Evolutionary conservation across 2,113 vertebrate genomes (phyloP).

Genomic region (Lepus europaeus): DNA sequence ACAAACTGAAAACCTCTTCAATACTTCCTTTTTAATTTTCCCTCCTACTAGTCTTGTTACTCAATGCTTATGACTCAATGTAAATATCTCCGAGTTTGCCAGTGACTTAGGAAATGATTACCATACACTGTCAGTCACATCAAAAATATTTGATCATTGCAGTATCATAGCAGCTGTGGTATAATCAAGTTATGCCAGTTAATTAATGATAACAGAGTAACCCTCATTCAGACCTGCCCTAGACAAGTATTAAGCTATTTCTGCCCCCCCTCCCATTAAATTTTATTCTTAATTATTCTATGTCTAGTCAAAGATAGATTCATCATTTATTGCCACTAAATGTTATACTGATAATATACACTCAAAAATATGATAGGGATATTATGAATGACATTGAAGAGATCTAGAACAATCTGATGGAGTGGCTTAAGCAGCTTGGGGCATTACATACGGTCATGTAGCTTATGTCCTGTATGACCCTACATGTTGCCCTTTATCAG

Average conservation of each 20-base stretch:
- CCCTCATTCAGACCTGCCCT: not conserved
- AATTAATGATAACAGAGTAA: not conserved
- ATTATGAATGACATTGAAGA: slow-evolving; percentile 34
- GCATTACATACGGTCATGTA: not conserved
- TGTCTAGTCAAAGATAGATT: slow-evolving; percentile 24
- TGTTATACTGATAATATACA: not conserved
- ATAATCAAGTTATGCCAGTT: slow-evolving; percentile 39
- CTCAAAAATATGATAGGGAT: not conserved
- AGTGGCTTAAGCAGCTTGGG: not conserved
- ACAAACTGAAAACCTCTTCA: not conserved
- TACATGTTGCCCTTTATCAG: not conserved
- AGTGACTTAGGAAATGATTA: not conserved
- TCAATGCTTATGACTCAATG: slow-evolving; percentile 9
- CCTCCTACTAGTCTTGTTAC: slow-evolving; percentile 48
- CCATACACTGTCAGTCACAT: not conserved
- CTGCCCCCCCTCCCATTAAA: not conserved
- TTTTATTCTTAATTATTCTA: slow-evolving; percentile 37
- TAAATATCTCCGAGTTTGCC: slow-evolving; percentile 55
- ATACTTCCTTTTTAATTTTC: slow-evolving; percentile 43
- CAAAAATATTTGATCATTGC: slow-evolving; percentile 26
- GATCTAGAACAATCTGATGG: slow-evolving; percentile 8
- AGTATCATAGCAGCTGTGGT: not conserved
- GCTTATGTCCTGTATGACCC: not conserved
- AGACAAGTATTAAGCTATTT: not conserved
- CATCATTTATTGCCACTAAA: slow-evolving; percentile 28